Evolutionary conservation across 2,888 invertebrate species (phyloP).

Genomic region (Sialis lutaria): DNA sequence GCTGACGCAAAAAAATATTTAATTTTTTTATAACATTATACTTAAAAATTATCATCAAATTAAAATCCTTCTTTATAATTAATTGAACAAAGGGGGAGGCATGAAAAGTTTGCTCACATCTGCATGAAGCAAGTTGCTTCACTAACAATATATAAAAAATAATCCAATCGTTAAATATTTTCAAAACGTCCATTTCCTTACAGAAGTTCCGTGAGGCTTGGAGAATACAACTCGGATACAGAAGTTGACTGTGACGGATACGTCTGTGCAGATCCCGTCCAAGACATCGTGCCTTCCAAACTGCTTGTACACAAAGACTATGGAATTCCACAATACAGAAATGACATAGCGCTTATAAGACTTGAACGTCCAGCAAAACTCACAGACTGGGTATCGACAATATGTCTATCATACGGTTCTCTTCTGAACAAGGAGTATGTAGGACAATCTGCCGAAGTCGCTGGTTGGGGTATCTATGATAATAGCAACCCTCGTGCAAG

Average conservation of each 20-base stretch:
- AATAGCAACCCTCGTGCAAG: constrained; percentile 14
- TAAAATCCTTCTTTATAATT: no score
- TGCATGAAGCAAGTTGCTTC: no score
- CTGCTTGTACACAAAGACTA: constrained; percentile 18
- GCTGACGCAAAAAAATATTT: no score
- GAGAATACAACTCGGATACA: constrained; percentile 14
- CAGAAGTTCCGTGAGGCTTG: constrained; percentile 16
- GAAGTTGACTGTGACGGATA: constrained; percentile 16
- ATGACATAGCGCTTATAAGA: constrained; percentile 25
- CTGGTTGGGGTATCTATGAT: constrained; percentile 27
- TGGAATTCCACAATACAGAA: constrained; percentile 15
- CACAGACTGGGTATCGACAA: constrained; percentile 35
- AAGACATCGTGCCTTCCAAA: constrained; percentile 20
- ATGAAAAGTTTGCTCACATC: no score
- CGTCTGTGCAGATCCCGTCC: constrained; percentile 23
- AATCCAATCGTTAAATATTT: not conserved
- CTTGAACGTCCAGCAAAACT: constrained; percentile 15
- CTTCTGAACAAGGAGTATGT: constrained; percentile 21
- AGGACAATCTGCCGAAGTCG: constrained; percentile 30
- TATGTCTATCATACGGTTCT: constrained; percentile 34
- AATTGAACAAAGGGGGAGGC: no score
- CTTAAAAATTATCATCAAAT: no score
- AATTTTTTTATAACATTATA: no score
- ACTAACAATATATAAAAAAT: no score
- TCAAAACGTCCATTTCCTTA: constrained; percentile 2